These are phyloP conservation scores for Linnaemya vulpina DNA, from an alignment of 2,888 invertebrate species.

Conservation along the genomic window DNA sequence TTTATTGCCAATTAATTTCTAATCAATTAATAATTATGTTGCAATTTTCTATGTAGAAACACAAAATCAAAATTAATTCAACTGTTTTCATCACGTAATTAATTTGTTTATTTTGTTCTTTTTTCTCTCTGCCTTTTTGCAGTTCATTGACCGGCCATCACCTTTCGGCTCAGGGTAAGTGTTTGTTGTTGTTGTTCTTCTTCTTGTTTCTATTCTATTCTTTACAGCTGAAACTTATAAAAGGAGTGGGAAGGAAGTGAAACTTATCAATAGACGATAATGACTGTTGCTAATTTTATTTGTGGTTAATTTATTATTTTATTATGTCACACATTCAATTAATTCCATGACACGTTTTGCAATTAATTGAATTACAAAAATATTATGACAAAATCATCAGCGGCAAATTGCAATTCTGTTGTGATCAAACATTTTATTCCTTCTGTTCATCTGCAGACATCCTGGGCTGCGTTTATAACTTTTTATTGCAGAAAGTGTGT, in stretches of 20 bases:
- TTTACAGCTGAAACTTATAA: conserved; percentile 10
- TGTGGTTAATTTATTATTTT: conserved; percentile 36
- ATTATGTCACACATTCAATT: conserved; percentile 63
- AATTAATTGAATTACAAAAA: conserved; percentile 72
- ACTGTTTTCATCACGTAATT: conserved; percentile 57
- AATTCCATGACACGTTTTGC: conserved; percentile 68
- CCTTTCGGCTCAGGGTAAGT: conserved; percentile 2
- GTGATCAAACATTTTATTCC: conserved; percentile 8
- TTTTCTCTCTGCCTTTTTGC: conserved; percentile 9
- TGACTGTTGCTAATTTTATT: conserved; percentile 7
- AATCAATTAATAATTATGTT: conserved; percentile 50
- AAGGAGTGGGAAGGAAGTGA: background rate
- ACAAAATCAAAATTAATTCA: conserved; percentile 44
- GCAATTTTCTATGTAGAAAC: conserved; percentile 2
- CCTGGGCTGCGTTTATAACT: background rate
- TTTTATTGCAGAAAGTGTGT: background rate
- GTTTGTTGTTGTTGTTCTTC: too few species aligned
- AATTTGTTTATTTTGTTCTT: conserved; percentile 48
- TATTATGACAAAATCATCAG: conserved; percentile 58
- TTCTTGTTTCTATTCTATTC: background rate
- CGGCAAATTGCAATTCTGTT: conserved; percentile 35
- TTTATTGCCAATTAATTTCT: conserved; percentile 14
- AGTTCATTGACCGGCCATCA: conserved; percentile 34
- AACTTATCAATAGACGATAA: conserved; percentile 28
- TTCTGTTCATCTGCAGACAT: background rate